These are phyloP conservation scores for Apocrypta bakeri DNA, from an alignment of 1,140 invertebrate genomes.

Conservation along the genomic window DNA sequence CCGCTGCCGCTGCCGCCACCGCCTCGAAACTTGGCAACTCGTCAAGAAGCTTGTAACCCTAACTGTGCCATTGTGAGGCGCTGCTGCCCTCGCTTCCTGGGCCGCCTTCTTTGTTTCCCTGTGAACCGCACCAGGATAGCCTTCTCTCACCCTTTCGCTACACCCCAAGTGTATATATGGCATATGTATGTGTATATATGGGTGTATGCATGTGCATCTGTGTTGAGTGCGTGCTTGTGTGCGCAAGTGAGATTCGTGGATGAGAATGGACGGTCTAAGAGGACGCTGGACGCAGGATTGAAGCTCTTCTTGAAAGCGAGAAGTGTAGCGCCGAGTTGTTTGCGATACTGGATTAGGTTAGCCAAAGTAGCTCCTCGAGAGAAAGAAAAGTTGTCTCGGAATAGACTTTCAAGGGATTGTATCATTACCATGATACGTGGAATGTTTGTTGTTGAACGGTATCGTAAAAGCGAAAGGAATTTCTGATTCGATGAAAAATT, in stretches of 20 bases:
- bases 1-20: slow-evolving; percentile 54
- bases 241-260: no score
- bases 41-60: slow-evolving; percentile 71
- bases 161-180: no score
- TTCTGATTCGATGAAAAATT: no score
- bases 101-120: slow-evolving; percentile 64
- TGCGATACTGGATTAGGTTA: background rate
- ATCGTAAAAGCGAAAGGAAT: no score
- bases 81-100: slow-evolving; percentile 54
- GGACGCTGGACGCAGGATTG: background rate
- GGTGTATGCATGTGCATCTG: no score
- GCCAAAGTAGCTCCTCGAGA: background rate
- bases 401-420: background rate
- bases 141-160: no score
- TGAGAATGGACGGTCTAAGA: background rate
- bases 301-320: background rate
- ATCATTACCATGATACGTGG: no score
- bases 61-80: slow-evolving; percentile 67
- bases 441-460: no score
- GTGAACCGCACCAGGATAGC: background rate
- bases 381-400: background rate
- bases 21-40: slow-evolving; percentile 69
- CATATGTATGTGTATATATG: no score
- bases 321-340: slow-evolving; percentile 9
- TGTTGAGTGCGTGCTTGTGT: no score